Evolutionary conservation across 2,888 invertebrate genomes (phyloP), one percentile per base, ranked within the genome.

Genomic region (Acleris sparsana): DNA sequence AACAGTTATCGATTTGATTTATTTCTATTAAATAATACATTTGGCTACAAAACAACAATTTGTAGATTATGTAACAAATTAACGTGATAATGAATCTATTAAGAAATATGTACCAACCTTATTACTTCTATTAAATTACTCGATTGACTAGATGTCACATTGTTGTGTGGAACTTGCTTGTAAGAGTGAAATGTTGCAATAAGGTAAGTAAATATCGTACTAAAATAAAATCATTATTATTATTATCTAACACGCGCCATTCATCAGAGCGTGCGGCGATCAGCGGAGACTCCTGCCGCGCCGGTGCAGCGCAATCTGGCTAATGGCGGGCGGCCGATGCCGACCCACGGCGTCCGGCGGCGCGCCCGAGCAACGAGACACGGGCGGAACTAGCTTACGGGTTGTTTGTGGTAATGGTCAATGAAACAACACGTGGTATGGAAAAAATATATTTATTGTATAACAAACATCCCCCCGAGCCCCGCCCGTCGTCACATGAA

Each of bases 401-500:
- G 16, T 20, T 1, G 20, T 22, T 7, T 20, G 49, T 39, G 9
- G 53, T 22, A 20, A 18, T 13, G 46, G 25, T 9, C 11, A 58
- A 56, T 44, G 1, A 61, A 61, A 65, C 60, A 61, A 55, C 7
- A n/a, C 7, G 7, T 43, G 44, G 58, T 67, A 69, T 73, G 68
- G 68, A 75, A 76, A 77, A 76, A 48, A 70, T 69, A 72, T 75
- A 69, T 86, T 84, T 82, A 85, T 85, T 83, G 78, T 72, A 79
- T 86, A 87, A 87, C 86, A 87, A 88, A 87, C 75, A 70, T 74
- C 72, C 80, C 83, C 81, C 78, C 77, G 75, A 83, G 71, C 78
- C 61, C 67, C 60, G 53, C 56, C 68, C 62, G 69, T 63, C 71
- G 95, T 96, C 96, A 97, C 96, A 96, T 97, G 84, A 96, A 97